Conservation (phyloP, 2,113 vertebrate genomes). For the Daboia siamensis region DNA sequence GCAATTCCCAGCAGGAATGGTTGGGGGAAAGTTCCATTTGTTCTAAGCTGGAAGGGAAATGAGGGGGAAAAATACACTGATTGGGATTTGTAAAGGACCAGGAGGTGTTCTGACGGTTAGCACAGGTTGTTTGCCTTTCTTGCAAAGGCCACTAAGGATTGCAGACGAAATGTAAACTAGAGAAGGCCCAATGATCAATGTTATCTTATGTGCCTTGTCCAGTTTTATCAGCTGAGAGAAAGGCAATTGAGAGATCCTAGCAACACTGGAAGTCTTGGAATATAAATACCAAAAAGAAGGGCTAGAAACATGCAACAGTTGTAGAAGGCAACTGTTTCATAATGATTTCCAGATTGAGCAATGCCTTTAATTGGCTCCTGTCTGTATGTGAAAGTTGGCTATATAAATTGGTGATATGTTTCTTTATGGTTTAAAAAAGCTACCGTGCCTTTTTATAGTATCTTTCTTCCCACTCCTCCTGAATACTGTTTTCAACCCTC, state of each 20-base stretch:
- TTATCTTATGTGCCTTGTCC: background rate
- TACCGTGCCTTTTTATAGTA: background rate
- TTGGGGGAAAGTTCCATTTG: background rate
- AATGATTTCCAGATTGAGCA: background rate
- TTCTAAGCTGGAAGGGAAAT: background rate
- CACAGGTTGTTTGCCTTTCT: background rate
- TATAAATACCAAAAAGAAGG: background rate
- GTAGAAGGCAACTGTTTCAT: background rate
- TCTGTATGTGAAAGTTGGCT: background rate
- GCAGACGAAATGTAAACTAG: background rate
- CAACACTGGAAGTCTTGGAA: background rate
- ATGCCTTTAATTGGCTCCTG: background rate
- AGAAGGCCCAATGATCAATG: background rate
- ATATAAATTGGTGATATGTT: background rate
- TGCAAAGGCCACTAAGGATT: background rate
- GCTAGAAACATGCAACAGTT: background rate
- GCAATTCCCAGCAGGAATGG: no score
- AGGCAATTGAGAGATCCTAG: background rate
- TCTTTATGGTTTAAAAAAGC: background rate
- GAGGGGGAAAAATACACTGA: background rate
- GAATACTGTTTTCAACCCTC: background rate
- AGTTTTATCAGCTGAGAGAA: background rate
- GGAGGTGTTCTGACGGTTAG: background rate
- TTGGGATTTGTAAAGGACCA: background rate
- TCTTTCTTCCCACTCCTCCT: background rate